These are phyloP conservation scores for Ooceraea biroi DNA, from an alignment of 1,140 invertebrate species.

Conservation along the genomic window DNA sequence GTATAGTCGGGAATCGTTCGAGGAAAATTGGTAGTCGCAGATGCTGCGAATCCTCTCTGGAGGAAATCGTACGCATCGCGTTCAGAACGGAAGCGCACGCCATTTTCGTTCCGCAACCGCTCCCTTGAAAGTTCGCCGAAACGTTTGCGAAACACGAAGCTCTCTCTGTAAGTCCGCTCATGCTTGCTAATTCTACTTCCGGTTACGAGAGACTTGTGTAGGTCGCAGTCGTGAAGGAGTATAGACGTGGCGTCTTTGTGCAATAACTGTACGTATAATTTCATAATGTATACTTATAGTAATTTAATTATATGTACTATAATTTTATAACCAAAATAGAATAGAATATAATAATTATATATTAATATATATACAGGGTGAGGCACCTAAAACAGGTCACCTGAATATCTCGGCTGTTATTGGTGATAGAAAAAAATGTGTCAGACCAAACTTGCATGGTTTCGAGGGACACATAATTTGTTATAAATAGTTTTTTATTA, in stretches of 20 bases:
- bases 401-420: too few relatives aligned
- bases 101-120: slow-evolving; percentile 37
- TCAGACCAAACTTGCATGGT: too few relatives aligned
- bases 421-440: too few relatives aligned
- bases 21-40: slow-evolving; percentile 3
- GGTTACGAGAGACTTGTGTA: background rate
- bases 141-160: slow-evolving; percentile 46
- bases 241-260: slow-evolving; percentile 9
- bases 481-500: too few relatives aligned
- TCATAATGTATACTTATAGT: too few relatives aligned
- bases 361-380: too few relatives aligned
- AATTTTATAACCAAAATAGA: too few relatives aligned
- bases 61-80: slow-evolving; percentile 49
- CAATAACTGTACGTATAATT: background rate
- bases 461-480: too few relatives aligned
- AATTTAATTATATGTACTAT: too few relatives aligned
- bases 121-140: slow-evolving; percentile 33
- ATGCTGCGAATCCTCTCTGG: slow-evolving; percentile 21
- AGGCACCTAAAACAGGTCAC: too few relatives aligned
- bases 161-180: slow-evolving; percentile 25
- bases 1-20: slow-evolving; percentile 10
- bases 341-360: too few relatives aligned
- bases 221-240: background rate
- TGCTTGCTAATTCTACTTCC: slow-evolving; percentile 29
- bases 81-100: slow-evolving; percentile 52